Evolutionary conservation across 2,113 vertebrate genomes (phyloP).

Genomic region (Terrapene triunguis): DNA sequence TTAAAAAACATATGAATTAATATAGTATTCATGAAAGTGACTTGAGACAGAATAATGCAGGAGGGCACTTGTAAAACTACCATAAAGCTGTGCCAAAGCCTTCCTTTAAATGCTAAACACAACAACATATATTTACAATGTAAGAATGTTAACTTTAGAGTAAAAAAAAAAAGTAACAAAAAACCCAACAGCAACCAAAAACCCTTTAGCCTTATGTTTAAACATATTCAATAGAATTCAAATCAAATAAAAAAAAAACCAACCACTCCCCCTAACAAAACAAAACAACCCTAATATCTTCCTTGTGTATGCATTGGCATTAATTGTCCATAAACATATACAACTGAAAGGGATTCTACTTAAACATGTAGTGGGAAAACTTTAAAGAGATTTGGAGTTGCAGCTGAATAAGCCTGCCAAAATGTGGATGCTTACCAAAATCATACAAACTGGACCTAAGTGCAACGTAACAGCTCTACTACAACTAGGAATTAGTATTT

Average conservation of each 20-base stretch:
- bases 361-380: neutral
- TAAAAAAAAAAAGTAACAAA: neutral
- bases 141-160: neutral
- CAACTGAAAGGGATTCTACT: neutral
- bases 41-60: neutral
- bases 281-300: neutral
- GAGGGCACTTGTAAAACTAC: neutral
- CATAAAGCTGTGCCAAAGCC: neutral
- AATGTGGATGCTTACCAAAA: neutral
- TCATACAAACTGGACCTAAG: neutral
- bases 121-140: neutral
- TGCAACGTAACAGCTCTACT: neutral
- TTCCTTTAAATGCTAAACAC: neutral
- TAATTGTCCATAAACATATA: neutral
- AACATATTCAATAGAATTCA: neutral
- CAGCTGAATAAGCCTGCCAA: neutral
- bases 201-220: rapidly evolving
- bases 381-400: neutral
- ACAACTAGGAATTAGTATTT: neutral
- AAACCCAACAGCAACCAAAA: neutral
- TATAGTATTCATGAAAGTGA: neutral
- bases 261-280: neutral
- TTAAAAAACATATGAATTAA: neutral
- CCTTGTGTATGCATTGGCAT: neutral
- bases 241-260: neutral